Base-by-base conservation (phyloP, 2,888 invertebrate species). In the Cephus runcator region DNA sequence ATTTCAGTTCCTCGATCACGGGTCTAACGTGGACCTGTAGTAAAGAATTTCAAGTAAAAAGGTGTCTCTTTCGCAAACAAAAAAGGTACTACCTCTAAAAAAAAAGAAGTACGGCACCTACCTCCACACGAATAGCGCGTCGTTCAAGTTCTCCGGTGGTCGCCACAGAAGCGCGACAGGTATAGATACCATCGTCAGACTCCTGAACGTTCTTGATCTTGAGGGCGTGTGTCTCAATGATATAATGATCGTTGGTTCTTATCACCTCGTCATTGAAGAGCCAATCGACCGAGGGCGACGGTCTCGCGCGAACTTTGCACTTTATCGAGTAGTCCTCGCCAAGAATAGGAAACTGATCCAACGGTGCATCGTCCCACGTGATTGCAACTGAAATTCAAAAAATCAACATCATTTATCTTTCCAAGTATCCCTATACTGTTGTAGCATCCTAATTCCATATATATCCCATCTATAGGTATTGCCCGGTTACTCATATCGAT, bases 221-320 rank as follows among this genome's bases (percentile, higher is more conserved):
- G 15, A 98, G 92, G 0, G 97, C 97, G 84, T 96, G 95, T 0
- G 95, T 92, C 84, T 95, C 95, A 77, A 96, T 94, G 23, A 97
- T 94, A 87, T 96, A 96, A 89, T 95, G 94, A 75, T 95, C 95
- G 83, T 94, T 94, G 11, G 95, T 95, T 76, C 92, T 92, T 79
- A 97, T 95, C 81, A 93, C 92, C 86, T 94, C 94, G 68, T 95
- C 96, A 90, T 97, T 95, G 90, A 95, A 95, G 82, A 96, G 93
- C 97, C 98, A 98, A 89, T 96, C 96, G 15, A 98, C 95, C n/a
- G 94, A 94, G 0, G 98, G 97, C 56, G 96, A 93, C 15, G 98
- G 98, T 90, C 95, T 95, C 0, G 98, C 97, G 80, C 94, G 94
- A 0, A 98, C 98, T 90, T 96, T 95, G 89, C 98, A 98, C 92